Base-by-base conservation (phyloP, 2,113 vertebrate species). In the Sceloporus tristichus region DNA sequence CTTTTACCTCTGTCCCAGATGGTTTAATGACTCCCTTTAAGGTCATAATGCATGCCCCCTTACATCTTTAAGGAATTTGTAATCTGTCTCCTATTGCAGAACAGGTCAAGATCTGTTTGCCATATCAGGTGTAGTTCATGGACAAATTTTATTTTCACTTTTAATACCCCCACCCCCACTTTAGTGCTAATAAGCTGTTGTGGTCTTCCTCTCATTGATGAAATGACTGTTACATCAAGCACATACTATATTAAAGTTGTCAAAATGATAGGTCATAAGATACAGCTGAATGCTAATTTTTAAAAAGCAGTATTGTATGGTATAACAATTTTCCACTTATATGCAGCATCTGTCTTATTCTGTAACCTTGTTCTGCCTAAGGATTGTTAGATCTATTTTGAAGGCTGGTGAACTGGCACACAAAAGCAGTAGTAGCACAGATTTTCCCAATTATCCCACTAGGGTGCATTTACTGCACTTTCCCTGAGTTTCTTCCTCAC, bases 401-500 rank as follows among this genome's bases (percentile, higher is more conserved):
- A 13, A 21, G 25, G 34, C 4, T 11, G 5, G 11, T 73, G 0
- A 25, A 3, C 82, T 85, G 70, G 65, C 75, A 23, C 40, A 85
- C 70, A 68, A 90, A 79, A 81, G 3, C 79, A n/a, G 4, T 9
- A 83, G 9, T 3, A 70, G 80, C 48, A 38, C 0, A 9, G 29
- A 76, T 89, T 88, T 75, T 3, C 66, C 76, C 65, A 82, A 23
- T 76, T 79, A 79, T 89, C 81, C 59, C 68, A 70, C 59, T 59
- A 80, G 79, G 85, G 87, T 62, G 85, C 84, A 93, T 88, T 92
- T 74, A 89, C 48, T 66, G 66, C 71, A 75, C 89, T 65, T 92
- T 80, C 87, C 68, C 82, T 90, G 86, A 70, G 82, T 79, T 0
- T 87, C 40, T 40, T 85, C 34, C 23, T 74, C 42, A 23, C 38